These are phyloP conservation scores for Phataginus tricuspis DNA, from an alignment of 2,797 vertebrate genomes.

Conservation along the genomic window DNA sequence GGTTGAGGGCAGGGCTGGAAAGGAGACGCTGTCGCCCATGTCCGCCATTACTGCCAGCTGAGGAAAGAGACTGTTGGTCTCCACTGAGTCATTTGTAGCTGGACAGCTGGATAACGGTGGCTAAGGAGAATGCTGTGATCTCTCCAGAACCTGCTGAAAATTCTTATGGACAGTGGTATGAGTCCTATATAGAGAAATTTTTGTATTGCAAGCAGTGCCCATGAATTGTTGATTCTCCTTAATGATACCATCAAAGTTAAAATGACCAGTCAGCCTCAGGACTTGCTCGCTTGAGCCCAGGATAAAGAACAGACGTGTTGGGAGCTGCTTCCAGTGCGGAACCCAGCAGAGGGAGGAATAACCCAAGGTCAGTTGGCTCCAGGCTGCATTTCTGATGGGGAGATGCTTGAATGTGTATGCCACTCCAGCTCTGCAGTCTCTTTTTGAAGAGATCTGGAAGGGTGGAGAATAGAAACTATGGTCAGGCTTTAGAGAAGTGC, in stretches of 20 bases:
- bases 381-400: neutral
- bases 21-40: neutral
- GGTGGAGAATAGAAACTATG: neutral
- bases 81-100: neutral
- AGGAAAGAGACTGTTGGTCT: neutral
- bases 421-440: neutral
- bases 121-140: slow-evolving; percentile 1
- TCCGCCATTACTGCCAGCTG: neutral
- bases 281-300: neutral
- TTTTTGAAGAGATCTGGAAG: neutral
- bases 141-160: slow-evolving; percentile 6
- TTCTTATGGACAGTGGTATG: slow-evolving; percentile 1
- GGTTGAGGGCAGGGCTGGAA: neutral
- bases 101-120: slow-evolving; percentile 47
- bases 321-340: neutral
- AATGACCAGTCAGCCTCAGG: neutral
- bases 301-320: neutral
- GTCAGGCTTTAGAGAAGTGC: neutral
- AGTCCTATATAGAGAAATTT: neutral
- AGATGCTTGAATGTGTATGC: neutral
- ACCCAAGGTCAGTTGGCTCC: neutral
- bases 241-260: slow-evolving; percentile 29
- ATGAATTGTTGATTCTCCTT: slow-evolving; percentile 37
- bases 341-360: neutral
- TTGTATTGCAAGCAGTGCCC: neutral